Percentiles rank a stretch among this genome's conserved stretches.
Conservation (phyloP, 2,113 vertebrate genomes). For the Gobiocypris rarus region DNA sequence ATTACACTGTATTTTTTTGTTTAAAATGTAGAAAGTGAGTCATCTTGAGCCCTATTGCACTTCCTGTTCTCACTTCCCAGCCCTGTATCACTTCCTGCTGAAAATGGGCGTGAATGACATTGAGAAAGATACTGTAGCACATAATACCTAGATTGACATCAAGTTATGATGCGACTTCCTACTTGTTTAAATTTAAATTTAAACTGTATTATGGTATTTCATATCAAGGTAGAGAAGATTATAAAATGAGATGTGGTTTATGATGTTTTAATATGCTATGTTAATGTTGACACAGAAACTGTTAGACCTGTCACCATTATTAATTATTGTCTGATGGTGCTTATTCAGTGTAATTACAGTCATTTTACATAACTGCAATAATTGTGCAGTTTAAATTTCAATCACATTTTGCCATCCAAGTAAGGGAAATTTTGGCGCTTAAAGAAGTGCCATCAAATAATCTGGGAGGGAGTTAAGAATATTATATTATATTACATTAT, state of each 20-base stretch:
- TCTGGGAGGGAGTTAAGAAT: no score
- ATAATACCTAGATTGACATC: background rate
- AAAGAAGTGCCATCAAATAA: no score
- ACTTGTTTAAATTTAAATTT: background rate
- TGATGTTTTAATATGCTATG: background rate
- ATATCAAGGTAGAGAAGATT: no score
- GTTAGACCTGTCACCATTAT: no score
- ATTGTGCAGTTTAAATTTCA: no score
- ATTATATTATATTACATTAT: no score
- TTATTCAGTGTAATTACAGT: no score
- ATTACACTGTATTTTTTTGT: slow-evolving; percentile 6
- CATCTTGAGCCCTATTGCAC: slow-evolving; percentile 62
- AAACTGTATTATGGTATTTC: no score
- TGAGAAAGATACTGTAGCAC: background rate
- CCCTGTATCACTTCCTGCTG: slow-evolving; percentile 73
- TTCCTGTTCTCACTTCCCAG: slow-evolving; percentile 72
- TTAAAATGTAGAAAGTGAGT: slow-evolving; percentile 56
- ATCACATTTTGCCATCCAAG: no score
- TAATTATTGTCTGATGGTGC: no score
- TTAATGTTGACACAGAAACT: background rate
- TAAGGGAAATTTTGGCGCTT: no score
- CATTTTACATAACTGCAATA: no score
- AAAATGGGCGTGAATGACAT: slow-evolving; percentile 44
- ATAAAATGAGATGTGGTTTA: background rate
- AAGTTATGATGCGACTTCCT: background rate